A percentile compares a stretch with the other conserved stretches of the same genome.
Conservation (phyloP, 2,113 vertebrate species). For the Phalacrocorax pelagicus region DNA sequence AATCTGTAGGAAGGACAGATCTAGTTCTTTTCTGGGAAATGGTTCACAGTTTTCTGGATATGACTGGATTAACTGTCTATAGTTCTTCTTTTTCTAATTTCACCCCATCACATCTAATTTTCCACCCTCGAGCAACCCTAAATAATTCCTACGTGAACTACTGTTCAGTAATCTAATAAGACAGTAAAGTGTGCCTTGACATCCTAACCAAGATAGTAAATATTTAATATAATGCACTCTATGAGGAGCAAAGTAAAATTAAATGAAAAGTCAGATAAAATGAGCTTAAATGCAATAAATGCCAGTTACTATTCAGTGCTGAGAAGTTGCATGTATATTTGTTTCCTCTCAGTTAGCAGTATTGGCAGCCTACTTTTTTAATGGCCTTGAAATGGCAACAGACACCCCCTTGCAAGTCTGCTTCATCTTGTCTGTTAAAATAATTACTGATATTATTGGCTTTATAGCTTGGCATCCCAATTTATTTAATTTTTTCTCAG, state of each 20-base stretch:
- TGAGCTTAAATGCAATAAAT: slow-evolving; percentile 46
- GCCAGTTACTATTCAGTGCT: neutral
- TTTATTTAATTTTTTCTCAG: neutral
- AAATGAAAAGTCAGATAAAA: slow-evolving; percentile 68
- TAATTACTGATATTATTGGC: slow-evolving; percentile 32
- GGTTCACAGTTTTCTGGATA: neutral
- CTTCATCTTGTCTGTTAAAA: slow-evolving; percentile 25
- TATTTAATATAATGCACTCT: slow-evolving; percentile 61
- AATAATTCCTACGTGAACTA: slow-evolving; percentile 35
- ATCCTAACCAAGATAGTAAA: slow-evolving; percentile 58
- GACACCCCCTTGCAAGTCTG: slow-evolving; percentile 27
- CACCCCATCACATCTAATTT: slow-evolving; percentile 1
- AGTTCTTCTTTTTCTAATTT: slow-evolving; percentile 32
- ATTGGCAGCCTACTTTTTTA: slow-evolving; percentile 4
- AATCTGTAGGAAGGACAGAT: neutral
- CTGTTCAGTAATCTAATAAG: slow-evolving; percentile 34
- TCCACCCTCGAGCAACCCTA: neutral
- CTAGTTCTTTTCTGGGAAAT: neutral
- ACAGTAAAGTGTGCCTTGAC: slow-evolving; percentile 41
- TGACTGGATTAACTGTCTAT: neutral
- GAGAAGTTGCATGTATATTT: slow-evolving; percentile 23
- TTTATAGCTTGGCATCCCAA: slow-evolving; percentile 1
- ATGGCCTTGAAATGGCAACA: slow-evolving; percentile 50
- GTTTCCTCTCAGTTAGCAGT: neutral
- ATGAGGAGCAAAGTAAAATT: slow-evolving; percentile 54